Evolutionary conservation across 2,888 invertebrate species (phyloP).

Genomic region (Pachydiplax longipennis): DNA sequence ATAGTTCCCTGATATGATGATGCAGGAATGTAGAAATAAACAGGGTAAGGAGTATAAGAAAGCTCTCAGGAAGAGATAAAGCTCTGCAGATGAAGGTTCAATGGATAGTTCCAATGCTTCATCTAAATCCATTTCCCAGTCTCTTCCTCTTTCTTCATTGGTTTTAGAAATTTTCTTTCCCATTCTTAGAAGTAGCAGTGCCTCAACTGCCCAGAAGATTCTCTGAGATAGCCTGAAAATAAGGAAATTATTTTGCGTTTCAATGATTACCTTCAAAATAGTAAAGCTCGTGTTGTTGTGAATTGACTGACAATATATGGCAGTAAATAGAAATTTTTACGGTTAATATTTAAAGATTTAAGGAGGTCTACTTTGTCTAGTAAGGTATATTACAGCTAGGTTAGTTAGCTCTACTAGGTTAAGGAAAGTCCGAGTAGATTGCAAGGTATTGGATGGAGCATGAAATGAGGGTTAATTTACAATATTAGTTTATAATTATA

Average conservation of each 20-base stretch:
- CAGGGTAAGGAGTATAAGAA: constrained; percentile 81
- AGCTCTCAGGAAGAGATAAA: constrained; percentile 80
- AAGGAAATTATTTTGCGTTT: not conserved
- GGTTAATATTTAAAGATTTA: too few relatives aligned
- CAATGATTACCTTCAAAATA: too few relatives aligned
- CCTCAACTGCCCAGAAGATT: constrained; percentile 80
- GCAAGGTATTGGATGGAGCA: too few relatives aligned
- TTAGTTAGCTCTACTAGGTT: too few relatives aligned
- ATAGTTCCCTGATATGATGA: constrained; percentile 68
- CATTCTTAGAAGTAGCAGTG: constrained; percentile 60
- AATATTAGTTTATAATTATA: too few relatives aligned
- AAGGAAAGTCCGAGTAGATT: too few relatives aligned
- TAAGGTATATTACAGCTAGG: too few relatives aligned
- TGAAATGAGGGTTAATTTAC: too few relatives aligned
- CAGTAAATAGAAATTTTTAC: too few relatives aligned
- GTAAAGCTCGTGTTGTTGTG: too few relatives aligned
- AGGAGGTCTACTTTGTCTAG: too few relatives aligned
- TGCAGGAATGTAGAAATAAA: constrained; percentile 69
- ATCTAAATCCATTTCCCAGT: constrained; percentile 63
- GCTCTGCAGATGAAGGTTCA: constrained; percentile 73
- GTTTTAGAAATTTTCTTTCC: not conserved
- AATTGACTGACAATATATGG: too few relatives aligned
- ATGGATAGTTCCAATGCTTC: constrained; percentile 68
- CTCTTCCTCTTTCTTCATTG: not conserved
- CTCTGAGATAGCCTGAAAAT: constrained; percentile 71